phyloP scores from a whole-genome alignment of 2,113 vertebrate species.

The Triplophysa tibetana region DNA sequence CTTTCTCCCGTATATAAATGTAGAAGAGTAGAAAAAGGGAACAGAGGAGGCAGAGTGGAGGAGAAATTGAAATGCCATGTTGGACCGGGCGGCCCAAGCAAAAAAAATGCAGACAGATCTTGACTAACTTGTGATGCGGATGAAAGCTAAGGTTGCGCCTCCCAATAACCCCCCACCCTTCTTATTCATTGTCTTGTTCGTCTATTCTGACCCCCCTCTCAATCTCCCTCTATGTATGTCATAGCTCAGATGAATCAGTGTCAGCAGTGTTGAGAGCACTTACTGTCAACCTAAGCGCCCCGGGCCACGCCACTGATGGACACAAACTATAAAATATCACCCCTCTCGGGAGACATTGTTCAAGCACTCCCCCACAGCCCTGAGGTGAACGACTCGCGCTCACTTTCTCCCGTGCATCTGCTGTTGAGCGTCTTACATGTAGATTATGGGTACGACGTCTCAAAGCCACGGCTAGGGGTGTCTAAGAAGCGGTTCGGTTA shows the following conservation, averaged over 20 bases:
- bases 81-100: conserved; percentile 60
- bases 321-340: conserved; percentile 87
- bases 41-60: conserved; percentile 66
- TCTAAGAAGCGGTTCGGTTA: conserved; percentile 14
- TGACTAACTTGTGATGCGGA: not conserved
- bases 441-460: conserved; percentile 54
- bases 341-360: conserved; percentile 78
- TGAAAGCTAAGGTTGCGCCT: not conserved
- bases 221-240: conserved; percentile 67
- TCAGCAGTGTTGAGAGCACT: conserved; percentile 82
- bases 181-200: conserved; percentile 2
- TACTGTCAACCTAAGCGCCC: conserved; percentile 81
- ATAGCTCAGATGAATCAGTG: conserved; percentile 80
- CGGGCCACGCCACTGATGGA: conserved; percentile 78
- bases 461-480: conserved; percentile 37
- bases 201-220: conserved; percentile 36
- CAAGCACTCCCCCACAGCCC: conserved; percentile 73
- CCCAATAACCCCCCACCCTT: not conserved
- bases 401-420: conserved; percentile 42
- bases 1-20: conserved; percentile 75
- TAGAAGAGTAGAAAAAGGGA: conserved; percentile 69
- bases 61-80: conserved; percentile 77
- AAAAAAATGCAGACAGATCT: conserved; percentile 32
- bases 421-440: conserved; percentile 31
- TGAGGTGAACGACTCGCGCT: conserved; percentile 63